Evolutionary conservation across 2,797 vertebrate species (phyloP), one percentile per base, ranked within the genome.

Genomic region (Lophotriccus pileatus): DNA sequence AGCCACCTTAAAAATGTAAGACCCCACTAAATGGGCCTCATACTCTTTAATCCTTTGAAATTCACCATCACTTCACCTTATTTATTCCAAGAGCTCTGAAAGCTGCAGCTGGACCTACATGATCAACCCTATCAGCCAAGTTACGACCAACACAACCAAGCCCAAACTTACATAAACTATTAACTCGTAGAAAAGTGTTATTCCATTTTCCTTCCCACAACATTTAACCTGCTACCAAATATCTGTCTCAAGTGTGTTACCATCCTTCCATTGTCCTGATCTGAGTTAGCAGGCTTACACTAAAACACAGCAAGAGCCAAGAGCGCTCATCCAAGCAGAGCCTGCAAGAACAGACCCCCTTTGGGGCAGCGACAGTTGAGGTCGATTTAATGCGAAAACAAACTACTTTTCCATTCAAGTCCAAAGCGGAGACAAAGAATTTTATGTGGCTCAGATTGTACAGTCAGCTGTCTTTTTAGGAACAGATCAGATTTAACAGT

Each of bases 381-480:
- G 68, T 81, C 50, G 6, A 75, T 86, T 95, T 89, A 93, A 95
- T 47, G 72, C 3, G 2, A 93, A 90, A 93, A 69, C 74, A 94
- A 96, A 93, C 95, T 58, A 53, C 87, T 95, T 93, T 90, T 92
- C 92, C 90, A 93, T 82, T 78, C 66, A 60, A 93, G 59, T 76
- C 69, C 73, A 92, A 92, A 83, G 67, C 74, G 56, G 80, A 88
- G 88, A 94, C 80, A 87, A 96, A 89, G 81, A 92, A 86, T 23
- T 52, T 81, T 18, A 87, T n/a, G 63, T 14, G 16, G 81, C 91
- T 95, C 63, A 79, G 50, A 70, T 76, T 87, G 87, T 91, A 90
- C 12, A 87, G 67, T 87, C 95, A 96, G 95, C 84, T 82, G 84
- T 76, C 87, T 93, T 92, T 92, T 89, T 50, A 96, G 93, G 89